Percentiles rank a stretch among this genome's conserved stretches.
These are phyloP conservation scores for Trypoxylus dichotomus DNA, from an alignment of 1,140 invertebrate species.

Conservation along the genomic window DNA sequence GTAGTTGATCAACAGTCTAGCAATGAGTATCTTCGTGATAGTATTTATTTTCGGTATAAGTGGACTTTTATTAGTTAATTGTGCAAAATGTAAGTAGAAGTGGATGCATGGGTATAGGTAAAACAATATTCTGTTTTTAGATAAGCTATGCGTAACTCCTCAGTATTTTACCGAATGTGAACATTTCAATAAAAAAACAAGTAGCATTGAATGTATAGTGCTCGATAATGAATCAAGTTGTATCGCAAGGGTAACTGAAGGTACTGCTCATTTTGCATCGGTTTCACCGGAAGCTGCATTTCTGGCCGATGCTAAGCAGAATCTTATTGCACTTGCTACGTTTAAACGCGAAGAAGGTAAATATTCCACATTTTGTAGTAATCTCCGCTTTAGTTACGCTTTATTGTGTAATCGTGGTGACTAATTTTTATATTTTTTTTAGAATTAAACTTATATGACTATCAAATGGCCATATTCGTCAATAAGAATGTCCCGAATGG, in stretches of 20 bases:
- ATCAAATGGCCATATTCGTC: slow-evolving; percentile 62
- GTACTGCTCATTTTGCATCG: slow-evolving; percentile 34
- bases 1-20: too few species aligned
- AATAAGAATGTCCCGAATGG: slow-evolving; percentile 50
- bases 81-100: too few species aligned
- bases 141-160: neutral
- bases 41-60: too few species aligned
- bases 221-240: slow-evolving; percentile 28
- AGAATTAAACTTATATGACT: slow-evolving; percentile 51
- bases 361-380: neutral
- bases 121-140: too few species aligned
- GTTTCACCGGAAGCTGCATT: slow-evolving; percentile 40
- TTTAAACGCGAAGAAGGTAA: slow-evolving; percentile 31
- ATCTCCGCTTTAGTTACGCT: too few species aligned
- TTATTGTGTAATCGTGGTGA: neutral
- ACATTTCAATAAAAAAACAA: neutral
- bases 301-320: neutral
- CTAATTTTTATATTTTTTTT: neutral
- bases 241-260: slow-evolving; percentile 38
- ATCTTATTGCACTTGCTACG: slow-evolving; percentile 36
- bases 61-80: too few species aligned
- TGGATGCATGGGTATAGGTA: too few species aligned
- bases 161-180: neutral
- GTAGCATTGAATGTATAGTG: neutral
- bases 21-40: too few species aligned